phyloP scores from a whole-genome alignment of 64 coral and sea anemone species.

The Catalaphyllia jardinei region DNA sequence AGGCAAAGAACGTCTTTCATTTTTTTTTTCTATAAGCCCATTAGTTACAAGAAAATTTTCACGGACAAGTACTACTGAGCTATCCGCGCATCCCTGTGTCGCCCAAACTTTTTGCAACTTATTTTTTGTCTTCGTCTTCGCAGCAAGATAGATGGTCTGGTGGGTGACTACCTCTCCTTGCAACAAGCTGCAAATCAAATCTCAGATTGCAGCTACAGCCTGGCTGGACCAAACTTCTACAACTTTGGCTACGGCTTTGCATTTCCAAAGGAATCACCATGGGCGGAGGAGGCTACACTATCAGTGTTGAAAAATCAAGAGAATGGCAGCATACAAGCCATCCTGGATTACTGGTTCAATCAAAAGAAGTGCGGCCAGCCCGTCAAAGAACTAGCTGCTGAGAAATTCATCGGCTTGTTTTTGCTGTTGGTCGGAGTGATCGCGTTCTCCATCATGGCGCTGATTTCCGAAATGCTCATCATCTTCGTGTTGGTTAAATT shows the following conservation, averaged over 20 bases:
- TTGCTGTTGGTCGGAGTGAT: slow-evolving; percentile 32
- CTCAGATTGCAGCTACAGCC: slow-evolving; percentile 30
- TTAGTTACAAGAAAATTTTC: too few species aligned
- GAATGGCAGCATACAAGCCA: slow-evolving; percentile 50
- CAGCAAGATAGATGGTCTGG: slow-evolving; percentile 46
- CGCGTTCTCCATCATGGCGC: slow-evolving; percentile 5
- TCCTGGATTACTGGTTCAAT: slow-evolving; percentile 47
- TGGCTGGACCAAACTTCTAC: slow-evolving; percentile 49
- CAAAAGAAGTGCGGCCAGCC: slow-evolving; percentile 9
- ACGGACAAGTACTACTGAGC: too few species aligned
- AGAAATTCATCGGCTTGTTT: slow-evolving; percentile 53
- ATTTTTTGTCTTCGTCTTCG: neutral
- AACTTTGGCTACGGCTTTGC: slow-evolving; percentile 45
- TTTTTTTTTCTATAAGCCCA: too few species aligned
- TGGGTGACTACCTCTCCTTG: slow-evolving; percentile 49
- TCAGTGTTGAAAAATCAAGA: slow-evolving; percentile 67
- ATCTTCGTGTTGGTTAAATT: slow-evolving; percentile 49
- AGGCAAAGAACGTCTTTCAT: too few species aligned
- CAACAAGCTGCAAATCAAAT: slow-evolving; percentile 35
- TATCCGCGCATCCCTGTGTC: too few species aligned
- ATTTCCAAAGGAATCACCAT: slow-evolving; percentile 44
- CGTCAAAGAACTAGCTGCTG: neutral
- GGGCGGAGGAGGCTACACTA: slow-evolving; percentile 35
- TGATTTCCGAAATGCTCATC: slow-evolving; percentile 37
- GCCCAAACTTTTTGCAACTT: too few species aligned